These are phyloP conservation scores for Mizuhopecten yessoensis DNA, from an alignment of 1,140 invertebrate genomes.

Conservation along the genomic window DNA sequence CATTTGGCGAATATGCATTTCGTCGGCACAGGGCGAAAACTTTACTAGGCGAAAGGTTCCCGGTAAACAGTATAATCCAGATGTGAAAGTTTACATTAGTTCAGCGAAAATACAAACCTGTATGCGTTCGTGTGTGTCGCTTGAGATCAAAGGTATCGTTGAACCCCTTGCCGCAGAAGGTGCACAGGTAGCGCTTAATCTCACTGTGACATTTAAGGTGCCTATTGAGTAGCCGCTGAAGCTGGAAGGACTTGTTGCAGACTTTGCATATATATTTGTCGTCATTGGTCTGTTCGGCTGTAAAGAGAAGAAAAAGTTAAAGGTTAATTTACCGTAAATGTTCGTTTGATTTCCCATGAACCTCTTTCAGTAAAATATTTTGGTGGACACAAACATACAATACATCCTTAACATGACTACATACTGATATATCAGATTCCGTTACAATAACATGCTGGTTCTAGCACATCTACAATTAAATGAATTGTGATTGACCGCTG, in stretches of 20 bases:
- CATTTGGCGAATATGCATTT: no score
- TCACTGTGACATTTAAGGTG: conserved; percentile 99
- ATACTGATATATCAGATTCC: no score
- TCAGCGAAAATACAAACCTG: conserved; percentile 87
- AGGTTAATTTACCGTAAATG: not conserved
- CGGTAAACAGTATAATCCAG: no score
- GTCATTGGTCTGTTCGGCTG: conserved; percentile 78
- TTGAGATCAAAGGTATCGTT: conserved; percentile 99
- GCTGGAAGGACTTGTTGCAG: conserved; percentile 96
- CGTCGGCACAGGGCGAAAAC: no score
- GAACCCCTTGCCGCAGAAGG: conserved; percentile 99
- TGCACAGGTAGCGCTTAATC: conserved; percentile 98
- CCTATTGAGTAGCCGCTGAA: conserved; percentile 97
- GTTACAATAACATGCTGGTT: no score
- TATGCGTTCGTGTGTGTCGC: conserved; percentile 99
- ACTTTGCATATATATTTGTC: conserved; percentile 89
- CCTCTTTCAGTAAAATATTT: not conserved
- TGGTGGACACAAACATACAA: no score
- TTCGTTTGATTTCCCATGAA: not conserved
- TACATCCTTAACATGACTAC: no score
- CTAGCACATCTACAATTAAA: no score
- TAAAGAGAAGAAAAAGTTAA: not conserved
- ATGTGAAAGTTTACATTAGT: no score
- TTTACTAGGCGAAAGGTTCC: no score
- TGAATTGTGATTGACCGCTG: no score